These are phyloP conservation scores for Eleutherodactylus coqui DNA, from an alignment of 2,797 vertebrate genomes.

Conservation along the genomic window DNA sequence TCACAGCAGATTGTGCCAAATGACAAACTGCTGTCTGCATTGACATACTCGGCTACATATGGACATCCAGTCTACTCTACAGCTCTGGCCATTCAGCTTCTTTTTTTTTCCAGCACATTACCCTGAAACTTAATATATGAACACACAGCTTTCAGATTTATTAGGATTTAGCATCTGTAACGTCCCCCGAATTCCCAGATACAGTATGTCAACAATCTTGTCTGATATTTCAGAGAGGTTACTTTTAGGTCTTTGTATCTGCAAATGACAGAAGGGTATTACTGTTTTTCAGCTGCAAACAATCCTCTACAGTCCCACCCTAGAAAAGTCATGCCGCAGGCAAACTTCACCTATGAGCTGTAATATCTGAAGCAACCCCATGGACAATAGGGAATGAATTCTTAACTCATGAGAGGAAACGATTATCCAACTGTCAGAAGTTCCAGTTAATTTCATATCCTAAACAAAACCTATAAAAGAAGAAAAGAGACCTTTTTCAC, in stretches of 20 bases:
- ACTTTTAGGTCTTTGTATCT: neutral
- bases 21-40: no score
- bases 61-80: neutral
- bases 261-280: neutral
- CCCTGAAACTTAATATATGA: neutral
- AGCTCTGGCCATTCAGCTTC: neutral
- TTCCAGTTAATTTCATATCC: slow-evolving; percentile 51
- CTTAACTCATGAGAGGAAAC: slow-evolving; percentile 42
- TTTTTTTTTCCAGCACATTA: neutral
- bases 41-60: no score
- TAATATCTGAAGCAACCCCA: slow-evolving; percentile 12
- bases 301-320: neutral
- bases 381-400: slow-evolving; percentile 20
- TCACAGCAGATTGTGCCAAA: no score
- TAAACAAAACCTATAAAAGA: slow-evolving; percentile 47
- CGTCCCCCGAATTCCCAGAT: neutral
- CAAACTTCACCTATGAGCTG: slow-evolving; percentile 3
- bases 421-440: slow-evolving; percentile 50
- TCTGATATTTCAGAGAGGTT: neutral
- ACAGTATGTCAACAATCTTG: neutral
- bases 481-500: slow-evolving; percentile 45
- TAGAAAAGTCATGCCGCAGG: neutral
- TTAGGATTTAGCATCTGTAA: neutral
- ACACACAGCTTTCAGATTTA: neutral
- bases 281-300: neutral